Base-by-base conservation (phyloP, 2,888 invertebrate species). In the Campaea margaritaria region DNA sequence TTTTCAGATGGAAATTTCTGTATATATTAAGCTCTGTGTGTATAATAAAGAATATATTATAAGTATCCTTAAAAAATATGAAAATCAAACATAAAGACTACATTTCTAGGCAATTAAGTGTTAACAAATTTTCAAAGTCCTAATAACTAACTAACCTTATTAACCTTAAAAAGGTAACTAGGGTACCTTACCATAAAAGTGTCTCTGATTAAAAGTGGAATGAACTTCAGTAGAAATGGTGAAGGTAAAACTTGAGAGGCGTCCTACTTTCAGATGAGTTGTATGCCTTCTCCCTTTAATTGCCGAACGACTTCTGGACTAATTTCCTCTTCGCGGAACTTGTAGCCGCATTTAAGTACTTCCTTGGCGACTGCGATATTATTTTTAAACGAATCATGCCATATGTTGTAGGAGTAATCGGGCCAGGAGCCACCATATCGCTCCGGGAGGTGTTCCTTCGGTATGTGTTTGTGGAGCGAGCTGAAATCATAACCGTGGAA, bases 401-500 rank as follows among this genome's bases (percentile, higher is more conserved):
- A 96, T 56, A 95, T 93, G n/a, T 94, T 94, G 75, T 96, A 96
- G 0, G 95, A 93, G 72, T 95, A 94, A 73, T 96, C 96, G 0
- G 95, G 95, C 83, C 96, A 94, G 10, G 93, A 77, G 0, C 96
- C 96, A 0, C 95, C 95, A 72, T 96, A 96, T 51, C 93, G 91
- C 78, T 95, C 94, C 0, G 97, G 96, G 41, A 97, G 87, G 81
- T 94, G 93, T 44, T 95, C 94, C 0, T 96, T 95, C 39, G 93
- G 86, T 12, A 97, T 94, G 76, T 96, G 95, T 64, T 95, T 93
- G 76, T 97, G 97, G 0, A 97, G 89, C 0, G 96, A 96, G 21
- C 93, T 91, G 90, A 94, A 89, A 78, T 97, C 94, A 48, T 93
- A 91, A 0, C 96, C 96, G 80, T 97, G 97, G 84, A 96, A 95